Evolutionary conservation across 1,140 invertebrate genomes (phyloP).

Genomic region (Euschistus heros): DNA sequence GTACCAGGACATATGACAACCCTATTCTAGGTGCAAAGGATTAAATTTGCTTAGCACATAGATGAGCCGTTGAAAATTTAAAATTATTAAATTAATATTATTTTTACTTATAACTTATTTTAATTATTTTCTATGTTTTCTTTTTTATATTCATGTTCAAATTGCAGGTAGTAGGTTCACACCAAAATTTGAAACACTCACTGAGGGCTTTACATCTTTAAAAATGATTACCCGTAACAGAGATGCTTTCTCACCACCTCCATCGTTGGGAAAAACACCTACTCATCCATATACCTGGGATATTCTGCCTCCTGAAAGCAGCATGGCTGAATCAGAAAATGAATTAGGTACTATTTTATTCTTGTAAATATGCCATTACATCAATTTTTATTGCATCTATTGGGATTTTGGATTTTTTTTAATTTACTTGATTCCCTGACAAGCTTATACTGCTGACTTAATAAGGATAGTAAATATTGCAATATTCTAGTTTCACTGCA

Average conservation of each 20-base stretch:
- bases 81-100: no score
- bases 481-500: conserved; percentile 1
- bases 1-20: no score
- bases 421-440: no score
- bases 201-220: conserved; percentile 57
- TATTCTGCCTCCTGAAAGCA: conserved; percentile 31
- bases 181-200: conserved; percentile 51
- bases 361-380: no score
- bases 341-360: not conserved
- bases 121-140: not conserved
- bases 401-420: no score
- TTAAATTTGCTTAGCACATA: no score
- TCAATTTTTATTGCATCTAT: not conserved
- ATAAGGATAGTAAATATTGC: no score
- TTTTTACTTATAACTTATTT: not conserved
- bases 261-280: conserved; percentile 44
- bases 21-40: no score
- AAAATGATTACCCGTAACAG: conserved; percentile 52
- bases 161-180: conserved; percentile 44
- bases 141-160: conserved; percentile 10
- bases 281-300: conserved; percentile 53
- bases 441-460: no score
- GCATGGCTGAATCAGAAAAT: not conserved
- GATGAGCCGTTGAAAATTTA: no score
- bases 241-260: conserved; percentile 34